A percentile compares a stretch with the other conserved stretches of the same genome.
These are phyloP conservation scores for Gymnoscelis rufifasciata DNA, from an alignment of 2,888 invertebrate species.

Conservation along the genomic window DNA sequence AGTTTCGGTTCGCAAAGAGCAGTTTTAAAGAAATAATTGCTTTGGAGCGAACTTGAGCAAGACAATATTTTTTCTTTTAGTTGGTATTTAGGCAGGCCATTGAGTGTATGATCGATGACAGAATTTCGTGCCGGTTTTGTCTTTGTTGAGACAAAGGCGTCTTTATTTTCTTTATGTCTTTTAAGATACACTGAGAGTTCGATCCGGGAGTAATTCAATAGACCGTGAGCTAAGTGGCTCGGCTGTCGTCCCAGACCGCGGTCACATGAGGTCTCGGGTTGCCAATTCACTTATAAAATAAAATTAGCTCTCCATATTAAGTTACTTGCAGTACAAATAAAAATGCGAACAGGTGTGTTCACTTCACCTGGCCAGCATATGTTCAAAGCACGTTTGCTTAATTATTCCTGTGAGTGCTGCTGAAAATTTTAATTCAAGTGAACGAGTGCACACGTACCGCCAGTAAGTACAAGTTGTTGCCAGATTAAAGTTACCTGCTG, in stretches of 20 bases:
- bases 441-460: constrained; percentile 35
- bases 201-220: constrained; percentile 56
- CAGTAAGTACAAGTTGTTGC: constrained; percentile 34
- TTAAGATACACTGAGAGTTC: constrained; percentile 39
- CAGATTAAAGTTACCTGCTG: constrained; percentile 24
- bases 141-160: constrained; percentile 34
- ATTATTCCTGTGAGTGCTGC: constrained; percentile 45
- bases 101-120: constrained; percentile 37
- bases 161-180: constrained; percentile 38
- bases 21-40: constrained; percentile 35
- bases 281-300: constrained; percentile 50
- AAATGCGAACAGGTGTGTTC: constrained; percentile 62
- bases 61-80: constrained; percentile 23
- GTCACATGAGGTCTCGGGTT: constrained; percentile 62
- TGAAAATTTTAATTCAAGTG: constrained; percentile 40
- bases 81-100: constrained; percentile 30
- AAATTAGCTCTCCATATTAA: constrained; percentile 66
- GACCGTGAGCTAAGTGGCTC: constrained; percentile 65
- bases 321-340: constrained; percentile 58
- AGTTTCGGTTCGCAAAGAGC: constrained; percentile 34
- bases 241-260: constrained; percentile 52
- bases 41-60: constrained; percentile 21
- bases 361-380: constrained; percentile 70
- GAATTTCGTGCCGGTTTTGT: constrained; percentile 26
- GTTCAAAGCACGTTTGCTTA: constrained; percentile 56